Percentiles rank a stretch among this genome's conserved stretches.
phyloP scores from a whole-genome alignment of 2,888 invertebrate species.

The Chalcis sispes region DNA sequence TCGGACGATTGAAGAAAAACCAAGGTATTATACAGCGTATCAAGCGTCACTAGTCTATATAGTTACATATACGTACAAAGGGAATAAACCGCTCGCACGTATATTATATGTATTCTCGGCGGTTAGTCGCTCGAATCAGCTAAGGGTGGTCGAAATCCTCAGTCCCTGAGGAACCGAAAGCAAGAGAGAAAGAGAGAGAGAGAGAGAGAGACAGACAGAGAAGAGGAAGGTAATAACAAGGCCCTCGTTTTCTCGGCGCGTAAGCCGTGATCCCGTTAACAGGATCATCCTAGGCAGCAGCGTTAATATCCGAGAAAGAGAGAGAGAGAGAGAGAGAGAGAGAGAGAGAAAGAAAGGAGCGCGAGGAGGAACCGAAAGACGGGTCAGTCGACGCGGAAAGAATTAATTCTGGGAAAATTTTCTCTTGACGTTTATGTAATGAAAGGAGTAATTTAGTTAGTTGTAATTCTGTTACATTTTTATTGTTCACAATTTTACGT shows the following conservation, averaged over 20 bases:
- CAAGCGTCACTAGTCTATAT: background rate
- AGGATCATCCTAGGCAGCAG: conserved; percentile 66
- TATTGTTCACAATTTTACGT: conserved; percentile 23
- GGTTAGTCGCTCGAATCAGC: background rate
- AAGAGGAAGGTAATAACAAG: conserved; percentile 68
- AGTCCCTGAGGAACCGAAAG: conserved; percentile 67
- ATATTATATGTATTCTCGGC: background rate
- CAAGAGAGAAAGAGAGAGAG: conserved; percentile 10
- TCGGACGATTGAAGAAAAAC: conserved; percentile 16
- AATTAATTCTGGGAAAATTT: conserved; percentile 51
- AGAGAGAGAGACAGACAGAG: conserved; percentile 55
- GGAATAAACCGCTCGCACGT: background rate
- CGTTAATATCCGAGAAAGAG: background rate
- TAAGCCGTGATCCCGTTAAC: conserved; percentile 73
- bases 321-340: background rate
- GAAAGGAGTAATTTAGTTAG: conserved; percentile 39
- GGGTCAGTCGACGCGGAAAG: conserved; percentile 35
- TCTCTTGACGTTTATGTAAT: background rate
- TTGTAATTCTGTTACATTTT: conserved; percentile 20
- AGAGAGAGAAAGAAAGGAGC: background rate
- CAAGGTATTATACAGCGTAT: background rate
- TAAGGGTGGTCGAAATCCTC: conserved; percentile 52
- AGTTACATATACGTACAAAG: conserved; percentile 4
- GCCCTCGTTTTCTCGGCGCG: conserved; percentile 62
- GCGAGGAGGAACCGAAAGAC: background rate